Percentiles rank a stretch among this genome's conserved stretches.
These are phyloP conservation scores for Mormyrus iriodes DNA, from an alignment of 2,113 vertebrate genomes.

Conservation along the genomic window DNA sequence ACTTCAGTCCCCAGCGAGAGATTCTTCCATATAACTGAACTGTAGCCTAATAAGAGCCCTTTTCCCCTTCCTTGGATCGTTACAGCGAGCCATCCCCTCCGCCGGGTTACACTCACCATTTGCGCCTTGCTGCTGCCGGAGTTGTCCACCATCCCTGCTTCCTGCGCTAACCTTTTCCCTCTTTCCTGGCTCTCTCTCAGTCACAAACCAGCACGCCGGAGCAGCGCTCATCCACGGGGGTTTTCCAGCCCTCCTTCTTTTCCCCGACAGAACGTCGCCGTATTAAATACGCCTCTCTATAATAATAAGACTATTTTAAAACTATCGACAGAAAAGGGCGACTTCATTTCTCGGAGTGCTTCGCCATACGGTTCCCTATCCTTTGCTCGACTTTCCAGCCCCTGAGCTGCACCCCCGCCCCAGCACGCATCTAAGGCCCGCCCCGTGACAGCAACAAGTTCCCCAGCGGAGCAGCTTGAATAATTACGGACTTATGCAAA, in stretches of 20 bases:
- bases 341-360: constrained; percentile 46
- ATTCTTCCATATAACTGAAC: neutral
- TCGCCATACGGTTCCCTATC: constrained; percentile 47
- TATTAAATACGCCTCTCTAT: neutral
- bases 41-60: neutral
- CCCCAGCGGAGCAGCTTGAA: constrained; percentile 13
- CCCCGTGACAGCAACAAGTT: constrained; percentile 57
- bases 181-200: constrained; percentile 48
- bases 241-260: constrained; percentile 18
- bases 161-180: constrained; percentile 43
- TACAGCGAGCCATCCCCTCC: neutral
- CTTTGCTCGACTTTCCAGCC: constrained; percentile 39
- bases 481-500: constrained; percentile 26
- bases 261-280: constrained; percentile 4
- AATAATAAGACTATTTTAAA: constrained; percentile 14
- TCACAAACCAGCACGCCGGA: constrained; percentile 53
- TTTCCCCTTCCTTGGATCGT: neutral
- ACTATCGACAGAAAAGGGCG: constrained; percentile 36
- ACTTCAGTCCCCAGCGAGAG: neutral
- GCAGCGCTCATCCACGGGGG: constrained; percentile 28
- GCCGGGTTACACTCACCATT: constrained; percentile 58
- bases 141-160: constrained; percentile 72
- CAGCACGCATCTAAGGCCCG: constrained; percentile 51
- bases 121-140: constrained; percentile 63
- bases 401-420: constrained; percentile 32